Base-by-base conservation (phyloP, 2,888 invertebrate species). In the Parnassius orleans region DNA sequence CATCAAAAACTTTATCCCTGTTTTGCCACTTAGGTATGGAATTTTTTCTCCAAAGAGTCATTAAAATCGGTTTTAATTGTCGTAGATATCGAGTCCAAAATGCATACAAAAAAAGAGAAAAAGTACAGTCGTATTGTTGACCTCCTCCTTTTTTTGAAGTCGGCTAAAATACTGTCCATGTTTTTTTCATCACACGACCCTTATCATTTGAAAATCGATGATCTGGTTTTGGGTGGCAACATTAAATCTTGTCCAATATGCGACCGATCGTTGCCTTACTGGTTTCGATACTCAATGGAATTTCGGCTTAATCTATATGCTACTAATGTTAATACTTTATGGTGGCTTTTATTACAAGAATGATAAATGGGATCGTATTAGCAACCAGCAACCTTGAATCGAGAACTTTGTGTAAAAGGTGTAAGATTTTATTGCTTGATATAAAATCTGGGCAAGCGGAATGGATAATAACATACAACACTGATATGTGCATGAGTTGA, bases 261-360 rank as follows among this genome's bases (percentile, higher is more conserved):
- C 54, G 58, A 57, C 15, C 44, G 19, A 50, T 50, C 57, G 50
- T 51, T 54, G 58, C 15, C 58, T 50, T 54, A 53, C 58, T 47
- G 53, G 58, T 61, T 58, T 58, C 54, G 62, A 63, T 63, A 58
- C 51, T 51, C 50, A n/a, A 19, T 50, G 54, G 57, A 54, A 63
- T 63, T 58, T 50, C 33, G 50, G 50, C 54, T 51, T 63, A 63
- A 58, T 58, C 54, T n/a, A n/a, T n/a, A n/a, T n/a, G 54, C 54
- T 58, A 58, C 46, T 58, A 44, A 58, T 54, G 55, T 58, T 46
- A 54, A 58, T 54, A 54, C 14, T 63, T 63, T 54, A 58, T 51
- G 33, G 51, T 33, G 53, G 54, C 54, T 54, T 62, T 57, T 57
- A 57, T 62, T 54, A 50, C 41, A 41, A 33, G 48, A 57, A 53